phyloP scores from a whole-genome alignment of 2,888 invertebrate genomes.

The Hyalella azteca region DNA sequence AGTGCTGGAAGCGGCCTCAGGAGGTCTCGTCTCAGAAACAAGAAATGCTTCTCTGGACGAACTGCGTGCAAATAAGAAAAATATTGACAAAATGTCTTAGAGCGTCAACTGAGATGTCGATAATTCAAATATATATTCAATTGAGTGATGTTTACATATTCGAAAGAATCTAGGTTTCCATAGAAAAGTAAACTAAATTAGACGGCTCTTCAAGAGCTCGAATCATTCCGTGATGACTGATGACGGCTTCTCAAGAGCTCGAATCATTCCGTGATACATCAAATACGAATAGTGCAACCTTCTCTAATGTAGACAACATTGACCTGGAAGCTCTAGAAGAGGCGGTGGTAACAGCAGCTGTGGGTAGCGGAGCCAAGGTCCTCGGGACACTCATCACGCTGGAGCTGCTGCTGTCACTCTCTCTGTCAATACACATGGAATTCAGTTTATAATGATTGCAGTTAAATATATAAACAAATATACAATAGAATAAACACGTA shows the following conservation, averaged over 20 bases:
- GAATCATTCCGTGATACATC: background rate
- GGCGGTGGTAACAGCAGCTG: background rate
- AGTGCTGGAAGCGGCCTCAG: background rate
- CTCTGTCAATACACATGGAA: background rate
- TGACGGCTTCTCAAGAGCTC: background rate
- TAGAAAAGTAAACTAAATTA: background rate
- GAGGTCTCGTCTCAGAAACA: background rate
- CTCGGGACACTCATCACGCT: background rate
- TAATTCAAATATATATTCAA: background rate
- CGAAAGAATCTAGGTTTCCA: background rate
- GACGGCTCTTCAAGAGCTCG: background rate
- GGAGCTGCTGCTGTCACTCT: constrained; percentile 16
- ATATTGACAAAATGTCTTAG: background rate
- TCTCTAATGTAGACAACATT: background rate
- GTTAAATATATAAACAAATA: background rate
- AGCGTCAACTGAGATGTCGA: background rate
- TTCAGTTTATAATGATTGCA: background rate
- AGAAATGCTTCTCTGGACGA: background rate
- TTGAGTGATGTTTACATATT: background rate
- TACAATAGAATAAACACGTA: background rate
- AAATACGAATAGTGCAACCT: background rate
- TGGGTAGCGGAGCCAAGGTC: background rate
- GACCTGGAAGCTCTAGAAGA: constrained; percentile 28
- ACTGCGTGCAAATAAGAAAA: background rate
- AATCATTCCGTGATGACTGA: background rate